Evolutionary conservation across 2,888 invertebrate species (phyloP), one percentile per base, ranked within the genome.

Genomic region (Morinoia aosen): DNA sequence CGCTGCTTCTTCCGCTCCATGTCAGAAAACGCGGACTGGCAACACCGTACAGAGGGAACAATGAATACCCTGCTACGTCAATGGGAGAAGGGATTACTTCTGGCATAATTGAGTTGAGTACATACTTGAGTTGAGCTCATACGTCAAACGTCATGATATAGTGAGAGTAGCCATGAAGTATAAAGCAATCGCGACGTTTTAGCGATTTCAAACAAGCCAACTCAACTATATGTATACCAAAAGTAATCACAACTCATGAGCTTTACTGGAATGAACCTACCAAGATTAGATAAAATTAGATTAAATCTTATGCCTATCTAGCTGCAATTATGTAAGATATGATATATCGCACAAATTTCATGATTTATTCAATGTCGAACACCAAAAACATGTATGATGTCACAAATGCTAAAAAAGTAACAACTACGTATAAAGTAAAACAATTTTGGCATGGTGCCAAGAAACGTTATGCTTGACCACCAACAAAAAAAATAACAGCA

Each of bases 1-100:
- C 98, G 98, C 97, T 99, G 99, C 97, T 99, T 99, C 97, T 98
- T 99, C 96, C 98, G 98, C 97, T 99, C 99, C 98, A 99, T 99
- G 97, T 99, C 99, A 97, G 99, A 98, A 95, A 98, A 98, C 14
- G 98, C 98, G 97, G 98, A 98, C 99, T 99, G 97, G 58, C 96
- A 96, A 95, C 95, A 94, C 76, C 25, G 33, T n/a, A 94, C 58
- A 58, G 40, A 57, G 64, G 93, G 12, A 76, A 88, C 19, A 76
- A 96, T 58, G 61, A 93, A 93, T 56, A 33, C 33, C 33, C 25
- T 0, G 25, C 7, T 0, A 33, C 8, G 76, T 76, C 25, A 76
- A 76, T 33, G 16, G 8, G 2, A 33, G 76, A 10, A 76, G 25
- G n/a, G n/a, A 39, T 88, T 48, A 64, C 88, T 95, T 25, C 88